phyloP scores from a whole-genome alignment of 2,888 invertebrate genomes.

The Saturnia pavonia region DNA sequence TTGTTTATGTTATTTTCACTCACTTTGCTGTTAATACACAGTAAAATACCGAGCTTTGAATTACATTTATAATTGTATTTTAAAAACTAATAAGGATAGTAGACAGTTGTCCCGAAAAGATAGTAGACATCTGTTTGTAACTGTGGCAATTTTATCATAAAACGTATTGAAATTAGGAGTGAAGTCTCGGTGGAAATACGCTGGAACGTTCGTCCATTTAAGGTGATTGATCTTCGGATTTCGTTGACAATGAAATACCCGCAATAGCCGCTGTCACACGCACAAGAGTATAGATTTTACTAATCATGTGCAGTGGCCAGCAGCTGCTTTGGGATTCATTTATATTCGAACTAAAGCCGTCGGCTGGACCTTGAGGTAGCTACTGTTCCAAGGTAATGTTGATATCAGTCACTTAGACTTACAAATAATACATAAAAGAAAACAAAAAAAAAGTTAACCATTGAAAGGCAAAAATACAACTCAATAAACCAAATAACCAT shows the following conservation, averaged over 20 bases:
- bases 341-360: slow-evolving; percentile 32
- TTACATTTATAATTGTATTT: no score
- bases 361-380: slow-evolving; percentile 36
- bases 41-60: slow-evolving; percentile 3
- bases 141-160: neutral
- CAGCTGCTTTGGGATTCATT: slow-evolving; percentile 95
- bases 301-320: slow-evolving; percentile 99
- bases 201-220: slow-evolving; percentile 5
- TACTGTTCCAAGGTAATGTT: slow-evolving; percentile 32
- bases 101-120: no score
- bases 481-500: neutral
- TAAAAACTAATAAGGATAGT: no score
- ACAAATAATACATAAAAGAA: slow-evolving; percentile 26
- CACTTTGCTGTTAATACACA: slow-evolving; percentile 29
- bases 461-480: slow-evolving; percentile 4
- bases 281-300: slow-evolving; percentile 93
- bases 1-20: slow-evolving; percentile 24
- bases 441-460: slow-evolving; percentile 18
- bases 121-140: neutral
- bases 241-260: slow-evolving; percentile 84
- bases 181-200: neutral
- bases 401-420: slow-evolving; percentile 13
- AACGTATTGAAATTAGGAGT: neutral
- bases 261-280: slow-evolving; percentile 99
- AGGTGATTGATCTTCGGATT: slow-evolving; percentile 38